phyloP scores from a whole-genome alignment of 2,113 vertebrate species.

The Calypte anna region DNA sequence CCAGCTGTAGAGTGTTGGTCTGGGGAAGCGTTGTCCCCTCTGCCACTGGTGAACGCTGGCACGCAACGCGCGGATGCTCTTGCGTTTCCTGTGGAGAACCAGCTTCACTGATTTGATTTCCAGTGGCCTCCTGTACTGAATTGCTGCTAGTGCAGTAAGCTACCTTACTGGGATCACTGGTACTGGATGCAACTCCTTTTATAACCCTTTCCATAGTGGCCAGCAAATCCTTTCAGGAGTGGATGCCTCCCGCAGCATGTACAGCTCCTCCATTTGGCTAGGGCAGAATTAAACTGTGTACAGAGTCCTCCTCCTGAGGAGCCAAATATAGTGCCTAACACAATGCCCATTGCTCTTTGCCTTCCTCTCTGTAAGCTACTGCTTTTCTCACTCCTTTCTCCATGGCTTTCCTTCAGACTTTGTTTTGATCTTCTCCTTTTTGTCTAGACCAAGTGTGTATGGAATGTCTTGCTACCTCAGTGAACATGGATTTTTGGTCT shows the following conservation, averaged over 20 bases:
- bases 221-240: neutral
- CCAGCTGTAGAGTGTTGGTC: no score
- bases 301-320: neutral
- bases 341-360: neutral
- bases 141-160: neutral
- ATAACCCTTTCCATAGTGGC: neutral
- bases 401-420: neutral
- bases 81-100: neutral
- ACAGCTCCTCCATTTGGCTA: neutral
- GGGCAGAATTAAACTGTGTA: neutral
- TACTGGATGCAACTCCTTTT: neutral
- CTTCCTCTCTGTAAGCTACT: neutral
- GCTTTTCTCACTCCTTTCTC: neutral
- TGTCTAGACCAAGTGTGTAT: neutral
- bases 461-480: neutral
- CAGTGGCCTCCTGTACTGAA: neutral
- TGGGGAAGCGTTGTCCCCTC: neutral
- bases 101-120: neutral
- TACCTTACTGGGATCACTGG: rapidly evolving
- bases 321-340: neutral
- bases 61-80: rapidly evolving
- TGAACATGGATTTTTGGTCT: neutral
- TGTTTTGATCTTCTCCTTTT: neutral
- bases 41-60: neutral
- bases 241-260: neutral